Evolutionary conservation across 2,113 vertebrate species (phyloP).

Genomic region (Orientallactaga bullata): DNA sequence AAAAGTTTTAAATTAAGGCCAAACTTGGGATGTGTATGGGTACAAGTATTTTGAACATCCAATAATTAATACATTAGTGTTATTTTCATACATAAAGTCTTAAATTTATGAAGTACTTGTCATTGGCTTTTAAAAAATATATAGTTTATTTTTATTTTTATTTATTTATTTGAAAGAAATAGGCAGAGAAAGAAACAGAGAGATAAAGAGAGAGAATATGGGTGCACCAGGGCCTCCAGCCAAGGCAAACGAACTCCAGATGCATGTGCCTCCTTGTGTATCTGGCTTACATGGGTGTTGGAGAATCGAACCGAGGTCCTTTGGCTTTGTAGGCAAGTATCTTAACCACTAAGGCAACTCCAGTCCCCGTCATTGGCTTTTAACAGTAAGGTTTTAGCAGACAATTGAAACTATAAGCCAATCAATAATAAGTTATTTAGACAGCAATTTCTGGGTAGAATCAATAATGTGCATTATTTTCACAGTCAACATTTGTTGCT

Average conservation of each 20-base stretch:
- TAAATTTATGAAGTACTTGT: constrained; percentile 49
- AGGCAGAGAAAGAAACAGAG: too few relatives aligned
- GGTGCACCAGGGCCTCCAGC: too few relatives aligned
- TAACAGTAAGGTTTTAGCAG: constrained; percentile 56
- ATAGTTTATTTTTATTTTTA: too few relatives aligned
- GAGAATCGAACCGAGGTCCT: too few relatives aligned
- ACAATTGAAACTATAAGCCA: constrained; percentile 56
- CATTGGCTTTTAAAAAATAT: constrained; percentile 55
- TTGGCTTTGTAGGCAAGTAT: too few relatives aligned
- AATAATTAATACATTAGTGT: constrained; percentile 68
- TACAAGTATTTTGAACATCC: constrained; percentile 66
- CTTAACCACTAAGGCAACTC: too few relatives aligned
- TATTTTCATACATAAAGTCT: constrained; percentile 60
- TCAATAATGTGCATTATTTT: constrained; percentile 5
- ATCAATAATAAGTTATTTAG: constrained; percentile 62
- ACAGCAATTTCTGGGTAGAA: constrained; percentile 32
- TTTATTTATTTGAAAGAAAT: too few relatives aligned
- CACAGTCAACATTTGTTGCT: constrained; percentile 33
- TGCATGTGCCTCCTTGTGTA: too few relatives aligned
- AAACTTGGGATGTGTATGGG: not conserved
- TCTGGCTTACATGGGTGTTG: too few relatives aligned
- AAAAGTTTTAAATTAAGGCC: constrained; percentile 48
- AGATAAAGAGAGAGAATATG: too few relatives aligned
- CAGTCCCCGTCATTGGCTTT: too few relatives aligned
- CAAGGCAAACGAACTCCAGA: too few relatives aligned